Evolutionary conservation across 2,113 vertebrate species (phyloP).

Genomic region (Cyanoramphus novaezelandiae): DNA sequence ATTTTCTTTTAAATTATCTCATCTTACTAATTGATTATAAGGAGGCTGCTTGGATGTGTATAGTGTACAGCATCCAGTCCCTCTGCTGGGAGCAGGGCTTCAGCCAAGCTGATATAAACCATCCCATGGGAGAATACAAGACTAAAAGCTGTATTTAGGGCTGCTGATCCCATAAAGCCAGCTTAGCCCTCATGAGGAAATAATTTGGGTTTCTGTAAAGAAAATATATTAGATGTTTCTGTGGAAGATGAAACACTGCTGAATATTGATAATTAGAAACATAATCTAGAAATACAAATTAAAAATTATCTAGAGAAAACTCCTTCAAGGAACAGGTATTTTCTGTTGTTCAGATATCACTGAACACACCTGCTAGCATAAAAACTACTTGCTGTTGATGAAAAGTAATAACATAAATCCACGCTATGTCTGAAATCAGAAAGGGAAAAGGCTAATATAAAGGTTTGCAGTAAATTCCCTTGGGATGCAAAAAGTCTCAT

Average conservation of each 20-base stretch:
- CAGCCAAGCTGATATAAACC: neutral
- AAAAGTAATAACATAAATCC: constrained; percentile 8
- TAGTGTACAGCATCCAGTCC: neutral
- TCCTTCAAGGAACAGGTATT: neutral
- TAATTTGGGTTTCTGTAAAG: neutral
- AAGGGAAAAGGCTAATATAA: constrained; percentile 10
- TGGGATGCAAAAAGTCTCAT: neutral
- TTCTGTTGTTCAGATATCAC: neutral
- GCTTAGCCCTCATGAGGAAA: neutral
- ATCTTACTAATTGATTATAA: constrained; percentile 3
- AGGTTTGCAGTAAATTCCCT: neutral
- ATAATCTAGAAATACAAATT: neutral
- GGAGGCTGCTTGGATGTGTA: neutral
- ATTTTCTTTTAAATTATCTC: constrained; percentile 12
- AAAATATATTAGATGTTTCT: neutral
- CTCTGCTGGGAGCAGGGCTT: neutral
- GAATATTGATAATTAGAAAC: neutral
- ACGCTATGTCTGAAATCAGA: constrained; percentile 24
- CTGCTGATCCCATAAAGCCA: neutral
- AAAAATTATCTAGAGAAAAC: neutral
- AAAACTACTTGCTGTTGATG: neutral
- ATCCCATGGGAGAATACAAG: neutral
- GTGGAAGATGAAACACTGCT: neutral
- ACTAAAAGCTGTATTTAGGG: neutral
- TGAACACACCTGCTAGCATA: neutral